Evolutionary conservation across 2,797 vertebrate species (phyloP).

Genomic region (Pogoniulus pusillus): DNA sequence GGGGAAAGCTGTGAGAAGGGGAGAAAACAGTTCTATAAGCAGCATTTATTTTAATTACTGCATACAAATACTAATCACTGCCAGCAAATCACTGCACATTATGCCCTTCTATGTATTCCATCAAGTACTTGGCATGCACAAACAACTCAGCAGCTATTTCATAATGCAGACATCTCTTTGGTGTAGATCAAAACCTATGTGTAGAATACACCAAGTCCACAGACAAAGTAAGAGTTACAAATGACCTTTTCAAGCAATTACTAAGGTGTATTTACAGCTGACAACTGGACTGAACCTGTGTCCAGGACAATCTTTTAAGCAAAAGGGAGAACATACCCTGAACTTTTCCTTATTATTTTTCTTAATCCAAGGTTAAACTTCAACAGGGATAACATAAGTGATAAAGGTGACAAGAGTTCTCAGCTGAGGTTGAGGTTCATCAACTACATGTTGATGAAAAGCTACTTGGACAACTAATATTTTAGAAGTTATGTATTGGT

Average conservation of each 20-base stretch:
- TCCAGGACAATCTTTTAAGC: background rate
- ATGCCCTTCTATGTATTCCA: constrained; percentile 10
- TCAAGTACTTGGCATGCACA: background rate
- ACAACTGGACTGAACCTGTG: background rate
- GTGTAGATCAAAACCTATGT: background rate
- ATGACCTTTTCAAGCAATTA: background rate
- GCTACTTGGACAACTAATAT: background rate
- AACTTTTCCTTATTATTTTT: background rate
- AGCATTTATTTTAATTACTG: constrained; percentile 15
- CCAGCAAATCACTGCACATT: constrained; percentile 26
- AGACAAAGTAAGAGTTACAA: background rate
- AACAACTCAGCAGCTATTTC: constrained; percentile 15
- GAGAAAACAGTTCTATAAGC: background rate
- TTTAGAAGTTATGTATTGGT: background rate
- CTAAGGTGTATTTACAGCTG: background rate
- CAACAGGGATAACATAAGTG: background rate
- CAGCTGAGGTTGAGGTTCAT: background rate
- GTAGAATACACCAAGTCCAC: background rate
- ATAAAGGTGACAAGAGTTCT: background rate
- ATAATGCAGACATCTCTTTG: background rate
- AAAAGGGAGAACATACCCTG: background rate
- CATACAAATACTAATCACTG: constrained; percentile 26
- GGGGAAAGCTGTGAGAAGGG: background rate
- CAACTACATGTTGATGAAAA: background rate
- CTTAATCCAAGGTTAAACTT: background rate